phyloP scores from a whole-genome alignment of 2,888 invertebrate species.

The Nebria brevicollis region DNA sequence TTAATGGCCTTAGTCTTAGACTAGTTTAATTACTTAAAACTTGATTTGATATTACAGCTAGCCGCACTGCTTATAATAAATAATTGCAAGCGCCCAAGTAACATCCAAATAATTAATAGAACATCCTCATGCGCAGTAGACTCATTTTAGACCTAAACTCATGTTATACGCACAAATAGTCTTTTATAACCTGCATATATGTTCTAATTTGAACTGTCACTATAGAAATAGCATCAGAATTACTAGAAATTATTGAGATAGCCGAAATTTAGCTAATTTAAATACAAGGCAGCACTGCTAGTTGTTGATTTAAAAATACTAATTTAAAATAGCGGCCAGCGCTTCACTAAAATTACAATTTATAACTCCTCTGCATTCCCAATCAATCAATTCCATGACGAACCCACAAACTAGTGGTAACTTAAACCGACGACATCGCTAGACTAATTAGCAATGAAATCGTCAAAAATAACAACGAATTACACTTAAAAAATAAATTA shows the following conservation, averaged over 20 bases:
- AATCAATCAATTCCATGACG: neutral
- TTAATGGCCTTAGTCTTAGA: slow-evolving; percentile 34
- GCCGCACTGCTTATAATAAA: slow-evolving; percentile 14
- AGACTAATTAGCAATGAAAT: neutral
- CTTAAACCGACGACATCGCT: neutral
- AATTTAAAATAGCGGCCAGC: slow-evolving; percentile 13
- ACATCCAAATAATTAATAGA: neutral
- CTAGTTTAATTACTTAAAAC: slow-evolving; percentile 17
- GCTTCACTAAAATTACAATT: slow-evolving; percentile 11
- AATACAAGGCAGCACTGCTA: neutral
- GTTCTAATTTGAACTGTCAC: neutral
- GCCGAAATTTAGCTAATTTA: neutral
- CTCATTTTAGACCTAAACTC: neutral
- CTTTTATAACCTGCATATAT: neutral
- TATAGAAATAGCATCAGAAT: neutral
- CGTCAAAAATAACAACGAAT: too few species aligned
- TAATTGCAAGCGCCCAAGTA: neutral
- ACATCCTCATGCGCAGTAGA: neutral
- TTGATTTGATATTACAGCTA: slow-evolving; percentile 17
- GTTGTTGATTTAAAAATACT: neutral
- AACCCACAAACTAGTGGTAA: neutral
- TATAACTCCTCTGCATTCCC: neutral
- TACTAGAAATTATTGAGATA: neutral
- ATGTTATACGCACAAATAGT: neutral
- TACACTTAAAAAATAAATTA: neutral